Evolutionary conservation across 2,888 invertebrate species (phyloP), one percentile per base, ranked within the genome.

Genomic region (Cabera pusaria): DNA sequence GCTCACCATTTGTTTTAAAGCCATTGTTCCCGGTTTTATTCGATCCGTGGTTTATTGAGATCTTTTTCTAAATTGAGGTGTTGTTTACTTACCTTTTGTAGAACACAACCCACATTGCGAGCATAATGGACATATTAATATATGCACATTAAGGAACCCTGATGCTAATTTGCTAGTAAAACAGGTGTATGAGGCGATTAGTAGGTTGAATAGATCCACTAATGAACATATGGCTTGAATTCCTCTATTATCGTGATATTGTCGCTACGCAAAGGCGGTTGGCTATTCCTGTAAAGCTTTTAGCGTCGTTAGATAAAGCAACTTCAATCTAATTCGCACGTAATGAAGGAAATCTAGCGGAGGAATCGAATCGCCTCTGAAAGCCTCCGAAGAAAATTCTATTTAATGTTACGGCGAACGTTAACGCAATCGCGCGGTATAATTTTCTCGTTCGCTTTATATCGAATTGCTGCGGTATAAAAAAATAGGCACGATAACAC

Each of bases 1-100:
- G 41, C 38, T 44, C 45, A 14, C 50, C 49, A 53, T 60, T 67
- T 65, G 57, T 64, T 57, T 56, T 41, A 34, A 35, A 35, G 31
- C 53, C 37, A 59, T 63, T 64, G 64, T 66, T 46, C 46, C 9
- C 40, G 49, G 40, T 52, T 51, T 40, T 50, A 24, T 46, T 36
- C 46, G 42, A 52, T 44, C 29, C 44, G 36, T 33, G 41, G 32
- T 49, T 54, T 49, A 55, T 56, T 50, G 40, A 36, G 35, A 31
- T 19, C 47, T 52, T 49, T 46, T 50, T 39, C 26, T 24, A 36
- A 22, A 29, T 50, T 44, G 35, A 33, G 23, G 27, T 20, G 14
- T 7, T 19, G 20, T 34, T 34, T 18, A 24, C 16, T 35, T 35
- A 21, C 14, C 29, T 27, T 26, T 42, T 31, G 3, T 2, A 28